Evolutionary conservation across 1,140 invertebrate genomes (phyloP).

Genomic region (Heliconius hewitsoni): DNA sequence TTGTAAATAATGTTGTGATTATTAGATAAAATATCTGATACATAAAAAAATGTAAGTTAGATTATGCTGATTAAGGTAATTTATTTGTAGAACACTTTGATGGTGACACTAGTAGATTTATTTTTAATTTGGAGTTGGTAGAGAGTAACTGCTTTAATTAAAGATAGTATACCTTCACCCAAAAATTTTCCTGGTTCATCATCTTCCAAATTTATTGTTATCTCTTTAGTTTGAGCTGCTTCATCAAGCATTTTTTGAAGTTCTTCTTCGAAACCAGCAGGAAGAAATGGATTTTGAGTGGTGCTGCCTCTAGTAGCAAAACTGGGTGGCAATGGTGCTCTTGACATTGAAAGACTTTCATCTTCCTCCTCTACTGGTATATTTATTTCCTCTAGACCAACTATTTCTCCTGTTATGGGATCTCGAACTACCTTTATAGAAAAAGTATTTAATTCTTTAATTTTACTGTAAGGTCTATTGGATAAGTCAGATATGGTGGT

Average conservation of each 20-base stretch:
- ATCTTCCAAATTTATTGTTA: constrained; percentile 60
- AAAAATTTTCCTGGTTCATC: constrained; percentile 73
- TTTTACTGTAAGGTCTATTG: not conserved
- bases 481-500: too few relatives aligned
- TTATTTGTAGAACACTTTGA: not conserved
- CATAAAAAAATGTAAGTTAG: too few relatives aligned
- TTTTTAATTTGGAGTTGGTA: not conserved
- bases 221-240: constrained; percentile 46
- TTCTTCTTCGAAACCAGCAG: constrained; percentile 77
- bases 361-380: constrained; percentile 70
- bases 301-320: constrained; percentile 70
- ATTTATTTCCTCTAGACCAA: constrained; percentile 68
- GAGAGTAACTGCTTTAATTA: not conserved
- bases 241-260: constrained; percentile 63
- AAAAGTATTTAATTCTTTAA: not conserved
- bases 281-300: constrained; percentile 73
- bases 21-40: too few relatives aligned
- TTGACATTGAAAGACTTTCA: constrained; percentile 71
- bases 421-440: constrained; percentile 62
- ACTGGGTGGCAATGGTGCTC: constrained; percentile 73
- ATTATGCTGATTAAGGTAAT: not conserved
- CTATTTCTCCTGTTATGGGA: constrained; percentile 67
- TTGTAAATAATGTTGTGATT: too few relatives aligned
- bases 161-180: constrained; percentile 67
- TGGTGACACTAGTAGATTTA: not conserved